A percentile compares a stretch with the other conserved stretches of the same genome.
phyloP scores from a whole-genome alignment of 2,888 invertebrate species.

The Ptychoptera contaminata region DNA sequence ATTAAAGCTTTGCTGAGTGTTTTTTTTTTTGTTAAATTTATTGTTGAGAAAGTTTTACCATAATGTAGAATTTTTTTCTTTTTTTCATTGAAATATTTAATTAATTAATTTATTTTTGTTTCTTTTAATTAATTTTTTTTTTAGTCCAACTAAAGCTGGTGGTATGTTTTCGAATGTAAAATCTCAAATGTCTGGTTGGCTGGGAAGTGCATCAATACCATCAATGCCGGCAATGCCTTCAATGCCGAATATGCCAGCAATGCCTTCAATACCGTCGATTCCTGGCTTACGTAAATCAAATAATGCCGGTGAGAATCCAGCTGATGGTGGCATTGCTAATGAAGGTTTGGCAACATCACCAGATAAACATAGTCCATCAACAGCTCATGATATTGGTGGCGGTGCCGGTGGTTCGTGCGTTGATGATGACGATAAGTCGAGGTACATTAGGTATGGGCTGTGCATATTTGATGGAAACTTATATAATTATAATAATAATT shows the following conservation, averaged over 20 bases:
- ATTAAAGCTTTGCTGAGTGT: not conserved
- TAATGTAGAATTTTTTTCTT: constrained; percentile 8
- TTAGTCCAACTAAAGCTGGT: constrained; percentile 57
- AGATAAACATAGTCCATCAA: constrained; percentile 2
- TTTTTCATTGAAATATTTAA: constrained; percentile 8
- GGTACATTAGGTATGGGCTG: constrained; percentile 60
- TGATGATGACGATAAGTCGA: constrained; percentile 80
- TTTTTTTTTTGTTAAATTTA: not conserved
- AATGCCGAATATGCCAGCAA: constrained; percentile 30
- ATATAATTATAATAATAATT: constrained; percentile 2
- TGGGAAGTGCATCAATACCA: constrained; percentile 39
- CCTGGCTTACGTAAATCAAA: constrained; percentile 54
- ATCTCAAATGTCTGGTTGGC: constrained; percentile 73
- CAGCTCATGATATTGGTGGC: not conserved
- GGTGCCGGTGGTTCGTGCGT: constrained; percentile 20
- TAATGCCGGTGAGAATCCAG: constrained; percentile 35
- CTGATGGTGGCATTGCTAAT: constrained; percentile 22
- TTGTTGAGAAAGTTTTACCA: not conserved
- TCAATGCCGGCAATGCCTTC: constrained; percentile 31
- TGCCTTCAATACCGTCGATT: constrained; percentile 34
- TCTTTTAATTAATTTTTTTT: too few species aligned
- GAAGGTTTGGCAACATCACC: constrained; percentile 13
- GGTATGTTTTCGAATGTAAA: constrained; percentile 79
- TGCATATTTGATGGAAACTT: constrained; percentile 28
- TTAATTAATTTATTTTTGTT: constrained; percentile 10